These are phyloP conservation scores for Drosophila diplacantha DNA, from an alignment of 2,888 invertebrate genomes.

Conservation along the genomic window DNA sequence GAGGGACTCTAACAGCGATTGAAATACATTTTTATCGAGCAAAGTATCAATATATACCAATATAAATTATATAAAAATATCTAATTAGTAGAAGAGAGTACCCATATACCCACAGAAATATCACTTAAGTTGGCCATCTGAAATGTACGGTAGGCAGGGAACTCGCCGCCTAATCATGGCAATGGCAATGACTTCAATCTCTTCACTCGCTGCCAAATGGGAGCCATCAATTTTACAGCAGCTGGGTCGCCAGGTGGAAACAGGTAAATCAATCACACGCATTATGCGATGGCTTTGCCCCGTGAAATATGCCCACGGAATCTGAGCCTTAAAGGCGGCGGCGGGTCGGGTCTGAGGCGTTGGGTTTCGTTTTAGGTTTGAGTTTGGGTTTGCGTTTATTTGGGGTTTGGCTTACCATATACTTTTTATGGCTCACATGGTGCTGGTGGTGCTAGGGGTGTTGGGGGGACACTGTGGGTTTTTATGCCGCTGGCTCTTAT, in stretches of 20 bases:
- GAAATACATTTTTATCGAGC: neutral
- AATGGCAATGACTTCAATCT: slow-evolving; percentile 40
- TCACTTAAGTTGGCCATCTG: slow-evolving; percentile 2
- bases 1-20: neutral
- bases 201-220: slow-evolving; percentile 45
- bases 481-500: slow-evolving; percentile 62
- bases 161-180: slow-evolving; percentile 35
- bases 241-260: slow-evolving; percentile 37
- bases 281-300: slow-evolving; percentile 52
- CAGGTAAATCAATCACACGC: slow-evolving; percentile 69
- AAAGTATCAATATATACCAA: neutral
- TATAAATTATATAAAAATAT: no score
- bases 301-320: slow-evolving; percentile 44
- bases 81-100: neutral
- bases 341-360: neutral
- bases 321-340: slow-evolving; percentile 7
- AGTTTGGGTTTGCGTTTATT: slow-evolving; percentile 36
- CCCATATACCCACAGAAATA: neutral
- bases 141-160: slow-evolving; percentile 6
- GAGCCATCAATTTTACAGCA: slow-evolving; percentile 56
- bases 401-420: slow-evolving; percentile 38
- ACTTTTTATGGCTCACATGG: slow-evolving; percentile 60
- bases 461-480: slow-evolving; percentile 46
- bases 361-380: slow-evolving; percentile 22
- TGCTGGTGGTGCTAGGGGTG: slow-evolving; percentile 9